Conservation (phyloP, 1,140 invertebrate species). For the Vanessa atalanta region DNA sequence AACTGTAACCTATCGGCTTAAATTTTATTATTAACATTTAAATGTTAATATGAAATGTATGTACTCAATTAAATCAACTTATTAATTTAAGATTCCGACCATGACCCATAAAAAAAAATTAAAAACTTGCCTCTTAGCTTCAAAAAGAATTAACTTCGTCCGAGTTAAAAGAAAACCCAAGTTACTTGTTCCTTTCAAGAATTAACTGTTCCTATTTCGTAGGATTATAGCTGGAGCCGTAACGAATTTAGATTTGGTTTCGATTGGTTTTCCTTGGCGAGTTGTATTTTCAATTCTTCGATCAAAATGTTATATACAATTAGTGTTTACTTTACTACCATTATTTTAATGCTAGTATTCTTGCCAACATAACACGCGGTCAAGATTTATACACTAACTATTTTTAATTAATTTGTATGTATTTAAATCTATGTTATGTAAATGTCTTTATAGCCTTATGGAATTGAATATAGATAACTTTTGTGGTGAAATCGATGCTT, state of each 20-base stretch:
- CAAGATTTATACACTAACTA: too few species aligned
- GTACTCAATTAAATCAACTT: too few species aligned
- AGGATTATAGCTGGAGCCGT: background rate
- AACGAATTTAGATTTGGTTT: slow-evolving; percentile 1
- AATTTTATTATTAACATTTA: background rate
- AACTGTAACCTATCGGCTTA: background rate
- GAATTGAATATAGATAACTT: too few species aligned
- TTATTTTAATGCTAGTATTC: background rate
- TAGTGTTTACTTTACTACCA: background rate
- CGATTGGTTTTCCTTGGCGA: background rate
- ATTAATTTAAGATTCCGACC: too few species aligned
- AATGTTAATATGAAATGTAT: too few species aligned
- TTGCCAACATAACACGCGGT: too few species aligned
- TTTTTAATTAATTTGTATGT: too few species aligned
- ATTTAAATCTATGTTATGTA: too few species aligned
- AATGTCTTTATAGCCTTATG: too few species aligned
- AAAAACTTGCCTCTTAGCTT: background rate
- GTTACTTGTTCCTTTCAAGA: background rate
- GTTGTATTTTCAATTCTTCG: background rate
- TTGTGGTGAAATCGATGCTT: too few species aligned
- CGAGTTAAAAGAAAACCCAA: background rate
- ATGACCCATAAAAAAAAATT: too few species aligned
- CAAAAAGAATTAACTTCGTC: background rate
- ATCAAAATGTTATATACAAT: background rate
- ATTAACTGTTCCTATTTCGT: background rate